phyloP scores from a whole-genome alignment of 1,140 invertebrate species.

The Drosophila bifasciata region DNA sequence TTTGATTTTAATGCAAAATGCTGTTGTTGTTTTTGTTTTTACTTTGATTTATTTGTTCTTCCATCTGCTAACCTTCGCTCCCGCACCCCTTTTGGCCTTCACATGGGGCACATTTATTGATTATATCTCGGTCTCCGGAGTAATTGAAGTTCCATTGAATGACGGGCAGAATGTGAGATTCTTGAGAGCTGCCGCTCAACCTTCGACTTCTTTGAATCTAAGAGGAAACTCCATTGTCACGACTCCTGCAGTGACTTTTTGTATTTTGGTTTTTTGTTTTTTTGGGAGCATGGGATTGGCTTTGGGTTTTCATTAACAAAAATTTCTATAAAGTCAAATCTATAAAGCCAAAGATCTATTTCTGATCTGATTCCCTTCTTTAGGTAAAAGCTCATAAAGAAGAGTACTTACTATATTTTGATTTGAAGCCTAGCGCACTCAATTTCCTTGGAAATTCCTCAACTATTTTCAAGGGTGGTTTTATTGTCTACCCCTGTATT shows the following conservation, averaged over 20 bases:
- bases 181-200: constrained; percentile 19
- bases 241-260: constrained; percentile 56
- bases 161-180: constrained; percentile 59
- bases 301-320: constrained; percentile 4
- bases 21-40: constrained; percentile 32
- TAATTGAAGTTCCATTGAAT: constrained; percentile 66
- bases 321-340: not conserved
- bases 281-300: constrained; percentile 6
- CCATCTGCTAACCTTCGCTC: constrained; percentile 25
- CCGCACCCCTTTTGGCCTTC: too few species aligned
- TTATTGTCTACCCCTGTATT: not conserved
- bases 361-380: too few species aligned
- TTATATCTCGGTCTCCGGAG: constrained; percentile 58
- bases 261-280: constrained; percentile 28
- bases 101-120: constrained; percentile 60
- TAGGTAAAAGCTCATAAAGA: too few species aligned
- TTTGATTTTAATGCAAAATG: constrained; percentile 62
- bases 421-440: too few species aligned
- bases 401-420: too few species aligned
- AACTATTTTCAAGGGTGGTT: constrained; percentile 36
- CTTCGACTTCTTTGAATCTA: constrained; percentile 37
- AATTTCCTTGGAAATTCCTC: constrained; percentile 21
- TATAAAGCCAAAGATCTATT: too few species aligned
- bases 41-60: constrained; percentile 35
- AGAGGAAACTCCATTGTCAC: constrained; percentile 68